Base-by-base conservation (phyloP, 1,140 invertebrate species). In the Physella acuta region DNA sequence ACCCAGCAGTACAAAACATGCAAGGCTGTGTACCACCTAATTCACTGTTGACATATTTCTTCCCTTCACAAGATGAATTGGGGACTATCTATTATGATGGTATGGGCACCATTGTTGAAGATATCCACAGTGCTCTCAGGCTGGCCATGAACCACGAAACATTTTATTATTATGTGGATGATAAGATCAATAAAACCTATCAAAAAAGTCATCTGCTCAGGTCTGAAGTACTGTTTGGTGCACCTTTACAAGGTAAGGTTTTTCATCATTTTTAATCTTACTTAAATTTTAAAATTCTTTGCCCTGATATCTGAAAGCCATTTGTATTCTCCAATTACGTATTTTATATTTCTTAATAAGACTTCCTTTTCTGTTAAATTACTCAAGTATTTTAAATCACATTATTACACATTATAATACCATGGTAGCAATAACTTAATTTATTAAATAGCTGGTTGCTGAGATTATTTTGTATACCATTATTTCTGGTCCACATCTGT, bases 121-220 rank as follows among this genome's bases (percentile, higher is more conserved):
- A 82, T 59, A 73, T 81, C 11, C 71, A 78, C 37, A 77, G 76
- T 72, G 77, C 79, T 20, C 59, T 82, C 11, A 74, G 71, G n/a
- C 61, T 77, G 34, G 81, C 81, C 24, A 78, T 81, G 78, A 79
- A 72, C n/a, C 72, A 77, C 1, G 71, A 78, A 4, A 69, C 76
- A 53, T 81, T 79, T 62, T 82, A 82, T 70, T 82, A 78, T 56
- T 82, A 74, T 71, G 80, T 81, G 11, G 81, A 81, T 73, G 75
- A 76, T 34, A 77, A 77, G 60, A 76, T 81, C 31, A 81, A 81
- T 62, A 73, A 65, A 24, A 79, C 78, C 3, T 74, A 74, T 58
- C 71, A 66, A 28, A 75, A 80, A 58, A 78, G 77, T 71, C 60
- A 71, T 26, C 63, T 81, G 3, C 20, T 82, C 14, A 67, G 79